Evolutionary conservation across 2,888 invertebrate species (phyloP).

Genomic region (Eueremaeus valkanovi): DNA sequence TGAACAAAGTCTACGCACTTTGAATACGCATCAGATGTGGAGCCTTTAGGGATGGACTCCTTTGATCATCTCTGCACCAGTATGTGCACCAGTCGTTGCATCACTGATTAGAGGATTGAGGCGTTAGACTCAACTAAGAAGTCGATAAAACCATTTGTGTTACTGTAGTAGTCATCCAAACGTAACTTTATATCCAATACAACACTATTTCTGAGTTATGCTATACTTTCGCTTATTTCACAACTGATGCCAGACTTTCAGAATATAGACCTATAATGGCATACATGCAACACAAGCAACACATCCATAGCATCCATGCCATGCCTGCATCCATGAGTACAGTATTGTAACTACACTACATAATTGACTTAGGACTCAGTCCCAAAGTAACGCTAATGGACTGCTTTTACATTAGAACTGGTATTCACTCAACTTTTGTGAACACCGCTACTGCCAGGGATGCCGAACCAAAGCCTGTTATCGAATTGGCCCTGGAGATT

Average conservation of each 20-base stretch:
- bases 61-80: not conserved
- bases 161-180: not conserved
- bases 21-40: not conserved
- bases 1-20: not conserved
- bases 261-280: conserved; percentile 20
- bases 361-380: conserved; percentile 33
- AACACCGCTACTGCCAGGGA: conserved; percentile 18
- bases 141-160: not conserved
- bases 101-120: conserved; percentile 26
- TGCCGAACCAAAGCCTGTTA: too few species aligned
- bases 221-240: not conserved
- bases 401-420: conserved; percentile 10
- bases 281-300: too few species aligned
- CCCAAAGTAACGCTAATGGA: conserved; percentile 34
- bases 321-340: not conserved
- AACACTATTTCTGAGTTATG: not conserved
- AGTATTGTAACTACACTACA: not conserved
- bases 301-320: too few species aligned
- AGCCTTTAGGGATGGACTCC: conserved; percentile 15
- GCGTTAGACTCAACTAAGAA: conserved; percentile 1
- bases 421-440: not conserved
- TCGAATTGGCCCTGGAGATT: too few species aligned
- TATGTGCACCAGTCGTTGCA: not conserved
- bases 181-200: not conserved
- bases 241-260: not conserved